Conservation (phyloP, 2,888 invertebrate genomes). For the Malacosoma neustria region DNA sequence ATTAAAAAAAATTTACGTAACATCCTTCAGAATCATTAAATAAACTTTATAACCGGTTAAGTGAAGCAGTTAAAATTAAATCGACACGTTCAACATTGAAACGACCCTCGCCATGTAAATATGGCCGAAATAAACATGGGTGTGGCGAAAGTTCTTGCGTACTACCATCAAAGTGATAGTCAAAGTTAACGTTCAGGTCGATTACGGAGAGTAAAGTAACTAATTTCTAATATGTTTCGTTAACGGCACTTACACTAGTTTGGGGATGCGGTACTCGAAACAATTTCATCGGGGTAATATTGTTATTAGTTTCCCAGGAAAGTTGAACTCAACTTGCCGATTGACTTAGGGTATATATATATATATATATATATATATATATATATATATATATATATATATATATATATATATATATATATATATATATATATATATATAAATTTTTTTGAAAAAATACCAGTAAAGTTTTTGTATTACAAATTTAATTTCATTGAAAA, state of each 20-base stretch:
- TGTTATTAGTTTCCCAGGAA: neutral
- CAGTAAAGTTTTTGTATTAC: too few species aligned
- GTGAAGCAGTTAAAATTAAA: neutral
- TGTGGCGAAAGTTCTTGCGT: slow-evolving; percentile 19
- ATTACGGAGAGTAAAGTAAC: slow-evolving; percentile 57
- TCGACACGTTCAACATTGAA: neutral
- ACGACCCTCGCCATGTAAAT: neutral
- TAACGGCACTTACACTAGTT: slow-evolving; percentile 60
- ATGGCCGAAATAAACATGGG: slow-evolving; percentile 3
- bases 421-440: too few species aligned
- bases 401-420: too few species aligned
- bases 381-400: too few species aligned
- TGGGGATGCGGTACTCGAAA: slow-evolving; percentile 8
- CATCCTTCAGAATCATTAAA: neutral
- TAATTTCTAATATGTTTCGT: slow-evolving; percentile 66
- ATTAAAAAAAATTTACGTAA: neutral
- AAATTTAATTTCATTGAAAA: too few species aligned
- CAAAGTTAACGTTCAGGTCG: slow-evolving; percentile 45
- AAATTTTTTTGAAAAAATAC: too few species aligned
- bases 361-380: too few species aligned
- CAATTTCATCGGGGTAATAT: neutral
- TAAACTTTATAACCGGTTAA: neutral
- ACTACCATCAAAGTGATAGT: slow-evolving; percentile 47
- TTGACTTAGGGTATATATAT: too few species aligned
- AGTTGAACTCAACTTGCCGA: neutral